A percentile compares a stretch with the other conserved stretches of the same genome.
Evolutionary conservation across 2,888 invertebrate species (phyloP).

Genomic region (Metellina segmentata): DNA sequence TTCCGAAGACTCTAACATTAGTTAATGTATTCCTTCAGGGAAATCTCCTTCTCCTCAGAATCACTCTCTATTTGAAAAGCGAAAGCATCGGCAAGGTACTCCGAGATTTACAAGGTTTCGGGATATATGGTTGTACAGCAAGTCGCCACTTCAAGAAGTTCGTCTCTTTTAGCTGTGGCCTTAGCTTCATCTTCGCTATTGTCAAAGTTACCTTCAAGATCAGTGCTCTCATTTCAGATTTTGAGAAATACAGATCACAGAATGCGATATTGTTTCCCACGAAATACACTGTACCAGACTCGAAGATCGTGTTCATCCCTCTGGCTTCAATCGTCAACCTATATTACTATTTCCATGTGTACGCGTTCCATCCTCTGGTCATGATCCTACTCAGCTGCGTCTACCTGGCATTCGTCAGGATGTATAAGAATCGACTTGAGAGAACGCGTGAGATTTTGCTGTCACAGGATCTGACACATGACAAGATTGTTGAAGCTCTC

Average conservation of each 20-base stretch:
- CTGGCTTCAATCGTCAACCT: background rate
- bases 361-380: slow-evolving; percentile 15
- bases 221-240: background rate
- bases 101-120: too few relatives aligned
- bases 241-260: background rate
- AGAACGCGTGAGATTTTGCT: background rate
- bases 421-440: background rate
- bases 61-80: too few relatives aligned
- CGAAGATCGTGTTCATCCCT: background rate
- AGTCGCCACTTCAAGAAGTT: background rate
- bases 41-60: too few relatives aligned
- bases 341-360: background rate
- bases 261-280: too few relatives aligned
- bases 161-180: background rate
- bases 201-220: background rate
- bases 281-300: background rate
- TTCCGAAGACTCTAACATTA: too few relatives aligned
- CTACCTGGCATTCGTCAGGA: slow-evolving; percentile 1
- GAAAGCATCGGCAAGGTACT: too few relatives aligned
- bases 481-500: background rate
- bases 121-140: too few relatives aligned
- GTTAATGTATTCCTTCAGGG: too few relatives aligned
- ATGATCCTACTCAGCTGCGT: slow-evolving; percentile 26
- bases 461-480: background rate
- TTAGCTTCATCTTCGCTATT: background rate